Evolutionary conservation across 1,140 invertebrate species (phyloP).

Genomic region (Archivesica marissinica): DNA sequence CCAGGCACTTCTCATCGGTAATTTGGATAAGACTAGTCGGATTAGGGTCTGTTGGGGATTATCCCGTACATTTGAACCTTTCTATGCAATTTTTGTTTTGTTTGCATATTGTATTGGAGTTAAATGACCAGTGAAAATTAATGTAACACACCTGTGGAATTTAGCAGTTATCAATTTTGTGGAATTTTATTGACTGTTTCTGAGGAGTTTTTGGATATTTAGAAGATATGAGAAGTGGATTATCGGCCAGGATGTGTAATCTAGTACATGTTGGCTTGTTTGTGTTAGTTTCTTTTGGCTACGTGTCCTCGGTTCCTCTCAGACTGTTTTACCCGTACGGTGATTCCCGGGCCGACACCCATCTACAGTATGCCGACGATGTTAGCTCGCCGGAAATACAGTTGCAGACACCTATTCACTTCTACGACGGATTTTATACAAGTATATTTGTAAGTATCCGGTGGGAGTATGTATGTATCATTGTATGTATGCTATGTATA

Average conservation of each 20-base stretch:
- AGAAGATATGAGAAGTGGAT: not conserved
- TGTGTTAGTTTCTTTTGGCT: not conserved
- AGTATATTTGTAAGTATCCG: conserved; percentile 57
- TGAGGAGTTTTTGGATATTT: not conserved
- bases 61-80: not conserved
- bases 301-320: conserved; percentile 16
- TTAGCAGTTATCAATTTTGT: not conserved
- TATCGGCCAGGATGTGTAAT: not conserved
- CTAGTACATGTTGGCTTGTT: not conserved
- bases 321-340: conserved; percentile 53
- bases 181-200: not conserved
- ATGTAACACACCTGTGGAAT: not conserved
- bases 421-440: conserved; percentile 47
- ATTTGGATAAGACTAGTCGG: conserved; percentile 38
- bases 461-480: too few species aligned
- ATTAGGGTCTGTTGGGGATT: conserved; percentile 46
- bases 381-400: conserved; percentile 47
- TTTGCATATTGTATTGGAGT: not conserved
- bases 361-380: not conserved
- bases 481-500: too few species aligned
- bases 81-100: not conserved
- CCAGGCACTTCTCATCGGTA: not conserved
- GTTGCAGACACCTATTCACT: conserved; percentile 27
- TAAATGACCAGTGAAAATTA: not conserved
- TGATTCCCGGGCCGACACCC: not conserved